A percentile compares a stretch with the other conserved stretches of the same genome.
These are phyloP conservation scores for Electrophaes corylata DNA, from an alignment of 2,888 invertebrate genomes.

Conservation along the genomic window DNA sequence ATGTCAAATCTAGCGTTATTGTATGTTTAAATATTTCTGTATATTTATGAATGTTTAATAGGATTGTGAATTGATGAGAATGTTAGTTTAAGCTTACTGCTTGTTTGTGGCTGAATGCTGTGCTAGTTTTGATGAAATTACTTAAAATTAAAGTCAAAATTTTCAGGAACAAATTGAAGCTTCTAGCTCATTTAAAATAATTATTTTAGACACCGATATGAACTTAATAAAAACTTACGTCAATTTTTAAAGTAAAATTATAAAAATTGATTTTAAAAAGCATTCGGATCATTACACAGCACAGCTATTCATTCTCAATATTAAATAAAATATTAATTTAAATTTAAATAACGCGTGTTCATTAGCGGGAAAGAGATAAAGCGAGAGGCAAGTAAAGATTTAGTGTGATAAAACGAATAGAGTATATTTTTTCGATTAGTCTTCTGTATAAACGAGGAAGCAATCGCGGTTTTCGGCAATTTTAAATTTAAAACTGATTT, in stretches of 20 bases:
- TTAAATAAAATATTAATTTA: not conserved
- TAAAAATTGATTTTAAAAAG: not conserved
- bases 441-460: conserved; percentile 9
- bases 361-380: conserved; percentile 29
- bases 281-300: not conserved
- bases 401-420: conserved; percentile 49
- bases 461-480: not conserved
- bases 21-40: conserved; percentile 2
- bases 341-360: conserved; percentile 11
- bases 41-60: conserved; percentile 3
- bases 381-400: conserved; percentile 41
- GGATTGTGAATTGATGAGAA: conserved; percentile 1
- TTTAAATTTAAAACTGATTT: not conserved
- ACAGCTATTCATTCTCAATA: conserved; percentile 12
- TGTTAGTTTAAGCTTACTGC: not conserved
- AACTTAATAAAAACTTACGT: not conserved
- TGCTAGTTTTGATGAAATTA: conserved; percentile 2
- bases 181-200: not conserved
- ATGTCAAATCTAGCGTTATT: conserved; percentile 1
- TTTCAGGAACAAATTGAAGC: not conserved
- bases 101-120: conserved; percentile 3
- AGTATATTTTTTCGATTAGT: conserved; percentile 49
- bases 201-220: not conserved
- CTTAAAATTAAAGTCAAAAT: not conserved
- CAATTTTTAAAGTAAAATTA: not conserved